These are phyloP conservation scores for Entelurus aequoreus DNA, from an alignment of 2,113 vertebrate genomes.

Conservation along the genomic window DNA sequence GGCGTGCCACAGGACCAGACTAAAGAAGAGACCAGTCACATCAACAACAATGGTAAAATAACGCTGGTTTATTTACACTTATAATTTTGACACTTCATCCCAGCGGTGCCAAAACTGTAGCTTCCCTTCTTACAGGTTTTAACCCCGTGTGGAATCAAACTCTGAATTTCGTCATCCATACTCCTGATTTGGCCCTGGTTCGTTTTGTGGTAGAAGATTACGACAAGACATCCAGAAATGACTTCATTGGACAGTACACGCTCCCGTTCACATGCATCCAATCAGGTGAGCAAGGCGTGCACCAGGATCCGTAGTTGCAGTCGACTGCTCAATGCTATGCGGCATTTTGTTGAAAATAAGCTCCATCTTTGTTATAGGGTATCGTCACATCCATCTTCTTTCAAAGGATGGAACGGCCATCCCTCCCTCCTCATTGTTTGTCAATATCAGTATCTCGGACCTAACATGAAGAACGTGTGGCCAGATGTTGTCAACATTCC, in stretches of 20 bases:
- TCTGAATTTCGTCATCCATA: conserved; percentile 77
- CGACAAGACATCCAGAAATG: conserved; percentile 83
- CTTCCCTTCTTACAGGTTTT: conserved; percentile 75
- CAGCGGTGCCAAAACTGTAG: background rate
- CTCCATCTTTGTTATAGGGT: conserved; percentile 69
- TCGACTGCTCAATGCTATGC: background rate
- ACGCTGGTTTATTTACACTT: background rate
- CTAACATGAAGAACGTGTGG: conserved; percentile 22
- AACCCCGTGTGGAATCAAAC: conserved; percentile 88
- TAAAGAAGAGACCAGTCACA: conserved; percentile 82
- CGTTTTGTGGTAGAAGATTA: conserved; percentile 92
- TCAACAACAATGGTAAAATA: conserved; percentile 88
- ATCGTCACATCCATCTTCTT: conserved; percentile 90
- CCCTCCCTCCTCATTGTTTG: conserved; percentile 85
- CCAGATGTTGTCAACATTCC: no score
- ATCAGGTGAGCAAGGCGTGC: conserved; percentile 70
- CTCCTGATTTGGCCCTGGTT: conserved; percentile 85
- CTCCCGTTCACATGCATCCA: conserved; percentile 84
- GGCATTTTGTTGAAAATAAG: no score
- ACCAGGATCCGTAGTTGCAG: background rate
- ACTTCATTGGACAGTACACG: conserved; percentile 92
- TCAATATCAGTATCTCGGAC: conserved; percentile 76
- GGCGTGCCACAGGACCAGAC: conserved; percentile 78
- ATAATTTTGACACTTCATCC: background rate
- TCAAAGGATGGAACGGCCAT: conserved; percentile 88